These are phyloP conservation scores for Lottia gigantea DNA, from an alignment of 2,888 invertebrate species.

Conservation along the genomic window DNA sequence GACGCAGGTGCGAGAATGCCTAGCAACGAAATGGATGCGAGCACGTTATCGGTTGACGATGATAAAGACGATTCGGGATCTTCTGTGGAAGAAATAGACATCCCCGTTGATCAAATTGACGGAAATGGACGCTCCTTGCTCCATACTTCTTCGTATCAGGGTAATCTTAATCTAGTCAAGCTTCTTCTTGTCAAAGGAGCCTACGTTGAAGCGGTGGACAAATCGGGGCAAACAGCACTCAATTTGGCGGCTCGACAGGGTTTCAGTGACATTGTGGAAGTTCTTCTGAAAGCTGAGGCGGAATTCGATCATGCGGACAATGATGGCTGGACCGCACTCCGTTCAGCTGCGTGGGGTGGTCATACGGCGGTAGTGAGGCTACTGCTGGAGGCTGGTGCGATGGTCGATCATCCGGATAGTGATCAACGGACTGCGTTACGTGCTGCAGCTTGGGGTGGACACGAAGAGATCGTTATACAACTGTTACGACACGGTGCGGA, in stretches of 20 bases:
- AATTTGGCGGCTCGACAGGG: slow-evolving; percentile 75
- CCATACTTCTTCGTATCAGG: slow-evolving; percentile 85
- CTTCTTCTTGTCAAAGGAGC: slow-evolving; percentile 79
- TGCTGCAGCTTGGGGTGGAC: slow-evolving; percentile 78
- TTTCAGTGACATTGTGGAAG: slow-evolving; percentile 68
- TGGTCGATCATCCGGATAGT: slow-evolving; percentile 69
- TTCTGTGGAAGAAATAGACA: slow-evolving; percentile 36
- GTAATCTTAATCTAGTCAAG: slow-evolving; percentile 90
- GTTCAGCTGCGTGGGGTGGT: slow-evolving; percentile 96
- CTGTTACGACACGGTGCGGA: slow-evolving; percentile 73
- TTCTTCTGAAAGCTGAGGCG: slow-evolving; percentile 64
- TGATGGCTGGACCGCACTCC: slow-evolving; percentile 69
- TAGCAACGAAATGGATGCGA: slow-evolving; percentile 81
- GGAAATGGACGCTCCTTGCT: slow-evolving; percentile 78
- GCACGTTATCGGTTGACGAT: slow-evolving; percentile 33
- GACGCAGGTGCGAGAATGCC: slow-evolving; percentile 94
- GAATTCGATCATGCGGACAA: slow-evolving; percentile 69
- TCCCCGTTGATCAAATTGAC: slow-evolving; percentile 70
- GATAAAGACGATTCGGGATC: slow-evolving; percentile 41
- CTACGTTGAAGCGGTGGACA: slow-evolving; percentile 76
- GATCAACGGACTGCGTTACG: slow-evolving; percentile 85
- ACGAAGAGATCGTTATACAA: slow-evolving; percentile 72
- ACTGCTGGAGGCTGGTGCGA: slow-evolving; percentile 76
- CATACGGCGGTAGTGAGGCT: slow-evolving; percentile 73
- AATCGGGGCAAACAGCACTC: slow-evolving; percentile 85